Evolutionary conservation across 2,797 vertebrate genomes (phyloP).

Genomic region (Emys orbicularis): DNA sequence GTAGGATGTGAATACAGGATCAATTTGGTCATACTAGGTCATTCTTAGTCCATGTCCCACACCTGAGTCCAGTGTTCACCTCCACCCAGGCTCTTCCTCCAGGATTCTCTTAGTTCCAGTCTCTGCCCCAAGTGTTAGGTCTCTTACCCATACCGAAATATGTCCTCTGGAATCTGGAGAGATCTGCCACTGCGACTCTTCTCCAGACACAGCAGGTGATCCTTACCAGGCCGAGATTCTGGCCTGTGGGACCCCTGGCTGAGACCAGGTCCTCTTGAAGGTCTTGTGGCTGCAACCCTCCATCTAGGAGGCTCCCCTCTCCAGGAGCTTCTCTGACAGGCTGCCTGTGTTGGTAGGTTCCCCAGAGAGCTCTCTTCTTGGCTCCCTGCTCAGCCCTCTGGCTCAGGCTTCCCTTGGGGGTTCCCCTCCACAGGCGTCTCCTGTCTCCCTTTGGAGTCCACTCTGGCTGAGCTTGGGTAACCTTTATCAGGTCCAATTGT

Average conservation of each 20-base stretch:
- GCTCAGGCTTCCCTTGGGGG: neutral
- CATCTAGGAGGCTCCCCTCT: neutral
- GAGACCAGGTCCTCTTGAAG: neutral
- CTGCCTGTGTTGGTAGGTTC: neutral
- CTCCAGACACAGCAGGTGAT: neutral
- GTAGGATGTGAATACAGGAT: neutral
- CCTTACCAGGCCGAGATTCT: neutral
- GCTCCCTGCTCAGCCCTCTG: neutral
- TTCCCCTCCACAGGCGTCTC: neutral
- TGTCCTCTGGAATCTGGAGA: neutral
- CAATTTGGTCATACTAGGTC: neutral
- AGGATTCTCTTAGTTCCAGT: neutral
- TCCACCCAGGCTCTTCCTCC: neutral
- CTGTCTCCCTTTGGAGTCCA: neutral
- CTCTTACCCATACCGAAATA: neutral
- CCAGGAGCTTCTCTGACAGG: neutral
- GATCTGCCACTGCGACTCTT: neutral
- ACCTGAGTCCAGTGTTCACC: neutral
- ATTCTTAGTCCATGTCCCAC: neutral
- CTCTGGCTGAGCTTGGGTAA: neutral
- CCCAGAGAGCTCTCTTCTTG: neutral
- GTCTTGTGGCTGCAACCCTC: neutral
- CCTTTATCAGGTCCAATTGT: neutral
- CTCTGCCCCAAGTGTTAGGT: neutral
- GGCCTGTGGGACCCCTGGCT: neutral